These are phyloP conservation scores for Catharus fuscescens DNA, from an alignment of 2,113 vertebrate genomes.

Conservation along the genomic window DNA sequence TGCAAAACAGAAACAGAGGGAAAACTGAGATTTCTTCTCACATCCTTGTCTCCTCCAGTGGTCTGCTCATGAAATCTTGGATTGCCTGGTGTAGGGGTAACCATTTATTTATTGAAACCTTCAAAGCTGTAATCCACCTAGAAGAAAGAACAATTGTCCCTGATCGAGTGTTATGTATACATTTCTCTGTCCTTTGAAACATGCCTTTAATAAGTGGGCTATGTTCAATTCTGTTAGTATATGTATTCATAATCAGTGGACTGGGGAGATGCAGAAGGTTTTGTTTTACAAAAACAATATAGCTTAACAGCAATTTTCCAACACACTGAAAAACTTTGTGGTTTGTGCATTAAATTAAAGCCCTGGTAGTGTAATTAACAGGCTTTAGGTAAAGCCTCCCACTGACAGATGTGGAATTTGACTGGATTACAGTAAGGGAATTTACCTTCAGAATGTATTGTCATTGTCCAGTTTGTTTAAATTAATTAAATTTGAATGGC, in stretches of 20 bases:
- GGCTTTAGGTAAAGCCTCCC: not conserved
- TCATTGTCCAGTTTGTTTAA: not conserved
- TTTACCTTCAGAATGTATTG: not conserved
- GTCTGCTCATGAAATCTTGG: slow-evolving; percentile 84
- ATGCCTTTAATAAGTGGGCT: rapidly evolving
- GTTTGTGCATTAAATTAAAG: not conserved
- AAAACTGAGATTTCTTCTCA: slow-evolving; percentile 50
- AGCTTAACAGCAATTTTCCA: not conserved
- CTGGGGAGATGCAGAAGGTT: not conserved
- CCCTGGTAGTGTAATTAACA: not conserved
- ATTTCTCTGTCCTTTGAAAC: not conserved
- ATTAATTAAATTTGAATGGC: not conserved
- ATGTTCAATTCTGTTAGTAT: not conserved
- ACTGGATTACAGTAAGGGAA: not conserved
- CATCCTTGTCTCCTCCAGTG: slow-evolving; percentile 87
- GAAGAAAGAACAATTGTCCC: not conserved
- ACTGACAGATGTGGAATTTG: not conserved
- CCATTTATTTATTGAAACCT: slow-evolving; percentile 88
- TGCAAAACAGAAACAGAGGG: not conserved
- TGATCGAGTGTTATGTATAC: not conserved
- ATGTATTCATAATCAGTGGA: not conserved
- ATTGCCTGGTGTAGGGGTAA: slow-evolving; percentile 85
- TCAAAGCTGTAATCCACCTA: slow-evolving; percentile 89
- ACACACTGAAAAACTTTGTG: not conserved
- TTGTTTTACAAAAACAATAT: not conserved